A percentile compares a stretch with the other conserved stretches of the same genome.
phyloP scores from a whole-genome alignment of 2,113 vertebrate species.

The Podocnemis expansa region DNA sequence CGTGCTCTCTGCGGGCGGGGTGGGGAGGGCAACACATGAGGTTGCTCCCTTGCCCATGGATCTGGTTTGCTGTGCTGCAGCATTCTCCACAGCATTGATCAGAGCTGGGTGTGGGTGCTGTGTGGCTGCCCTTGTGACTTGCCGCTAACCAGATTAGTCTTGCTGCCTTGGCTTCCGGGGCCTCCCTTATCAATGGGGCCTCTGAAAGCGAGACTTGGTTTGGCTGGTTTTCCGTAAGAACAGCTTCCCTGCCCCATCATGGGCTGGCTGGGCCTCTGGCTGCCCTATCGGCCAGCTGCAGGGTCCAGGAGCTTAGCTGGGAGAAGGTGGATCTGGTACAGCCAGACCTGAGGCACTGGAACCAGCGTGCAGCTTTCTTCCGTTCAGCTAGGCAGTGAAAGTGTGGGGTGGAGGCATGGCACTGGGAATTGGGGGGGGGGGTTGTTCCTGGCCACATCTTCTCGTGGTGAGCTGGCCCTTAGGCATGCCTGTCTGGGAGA shows the following conservation, averaged over 20 bases:
- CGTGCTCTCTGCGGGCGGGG: not conserved
- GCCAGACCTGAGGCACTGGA: not conserved
- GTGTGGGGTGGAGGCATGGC: not conserved
- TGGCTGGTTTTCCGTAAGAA: fast-evolving
- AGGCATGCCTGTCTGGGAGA: too few species aligned
- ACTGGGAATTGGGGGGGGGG: too few species aligned
- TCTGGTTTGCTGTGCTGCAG: not conserved
- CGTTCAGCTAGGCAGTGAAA: too few species aligned
- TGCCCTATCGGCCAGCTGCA: not conserved
- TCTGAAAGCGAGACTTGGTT: not conserved
- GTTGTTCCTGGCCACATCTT: not conserved
- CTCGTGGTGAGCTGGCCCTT: too few species aligned
- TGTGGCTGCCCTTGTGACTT: constrained; percentile 43
- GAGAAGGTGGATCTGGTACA: not conserved
- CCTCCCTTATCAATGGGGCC: not conserved
- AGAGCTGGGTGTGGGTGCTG: not conserved
- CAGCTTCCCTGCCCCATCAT: not conserved
- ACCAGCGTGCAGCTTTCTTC: fast-evolving
- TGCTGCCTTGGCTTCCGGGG: constrained; percentile 3
- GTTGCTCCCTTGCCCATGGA: fast-evolving
- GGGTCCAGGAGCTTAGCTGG: not conserved
- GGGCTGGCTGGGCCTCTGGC: not conserved
- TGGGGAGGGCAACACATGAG: fast-evolving
- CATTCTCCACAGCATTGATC: fast-evolving
- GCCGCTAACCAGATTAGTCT: not conserved